phyloP scores from a whole-genome alignment of 2,797 vertebrate genomes.

The Gallirallus australis region DNA sequence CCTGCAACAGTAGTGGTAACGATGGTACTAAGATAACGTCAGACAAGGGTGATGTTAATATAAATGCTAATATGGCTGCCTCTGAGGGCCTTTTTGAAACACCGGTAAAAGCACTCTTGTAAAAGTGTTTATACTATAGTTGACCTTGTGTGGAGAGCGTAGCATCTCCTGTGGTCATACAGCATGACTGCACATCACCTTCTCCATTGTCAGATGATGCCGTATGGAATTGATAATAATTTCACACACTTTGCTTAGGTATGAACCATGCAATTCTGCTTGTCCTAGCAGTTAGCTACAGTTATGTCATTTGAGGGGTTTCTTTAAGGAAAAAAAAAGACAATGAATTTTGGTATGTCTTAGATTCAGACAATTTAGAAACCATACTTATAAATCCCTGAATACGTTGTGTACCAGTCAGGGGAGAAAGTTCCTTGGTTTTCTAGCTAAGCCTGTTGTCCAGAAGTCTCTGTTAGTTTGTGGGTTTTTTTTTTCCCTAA shows the following conservation, averaged over 20 bases:
- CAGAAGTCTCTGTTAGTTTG: background rate
- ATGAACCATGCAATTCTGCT: background rate
- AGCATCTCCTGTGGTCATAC: background rate
- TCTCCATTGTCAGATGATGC: background rate
- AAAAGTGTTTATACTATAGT: background rate
- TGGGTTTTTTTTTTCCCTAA: background rate
- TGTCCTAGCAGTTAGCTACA: background rate
- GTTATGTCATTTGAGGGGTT: background rate
- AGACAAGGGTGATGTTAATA: background rate
- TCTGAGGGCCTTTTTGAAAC: background rate
- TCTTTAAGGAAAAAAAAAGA: background rate
- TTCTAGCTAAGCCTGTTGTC: background rate
- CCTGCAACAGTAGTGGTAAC: fast-evolving
- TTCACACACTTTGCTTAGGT: background rate
- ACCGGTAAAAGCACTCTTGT: background rate
- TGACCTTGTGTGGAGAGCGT: background rate
- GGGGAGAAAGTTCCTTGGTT: background rate
- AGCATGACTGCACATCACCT: background rate
- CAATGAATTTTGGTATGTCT: background rate
- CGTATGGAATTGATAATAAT: background rate
- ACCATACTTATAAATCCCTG: background rate
- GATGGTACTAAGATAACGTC: background rate
- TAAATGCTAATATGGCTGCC: background rate
- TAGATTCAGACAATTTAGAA: background rate
- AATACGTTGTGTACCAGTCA: background rate